phyloP scores from a whole-genome alignment of 2,888 invertebrate genomes.

The Dolichopus griseipennis region DNA sequence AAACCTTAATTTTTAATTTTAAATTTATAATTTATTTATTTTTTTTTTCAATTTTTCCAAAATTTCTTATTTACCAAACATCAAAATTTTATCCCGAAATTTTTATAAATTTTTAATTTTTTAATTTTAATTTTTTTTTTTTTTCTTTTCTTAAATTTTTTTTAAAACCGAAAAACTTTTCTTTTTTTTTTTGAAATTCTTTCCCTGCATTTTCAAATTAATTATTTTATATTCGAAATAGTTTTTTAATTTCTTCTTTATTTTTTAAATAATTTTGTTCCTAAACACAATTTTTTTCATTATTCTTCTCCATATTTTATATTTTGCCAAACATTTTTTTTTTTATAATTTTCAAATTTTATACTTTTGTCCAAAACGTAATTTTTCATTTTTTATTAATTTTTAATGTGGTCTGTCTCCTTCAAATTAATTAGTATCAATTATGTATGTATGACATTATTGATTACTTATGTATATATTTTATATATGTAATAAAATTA shows the following conservation, averaged over 20 bases:
- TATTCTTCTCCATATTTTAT: not conserved
- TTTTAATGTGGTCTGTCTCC: not conserved
- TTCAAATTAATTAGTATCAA: not conserved
- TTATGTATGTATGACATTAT: too few relatives aligned
- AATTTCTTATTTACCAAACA: not conserved
- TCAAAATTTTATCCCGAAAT: not conserved
- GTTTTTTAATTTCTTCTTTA: not conserved
- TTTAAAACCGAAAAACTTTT: not conserved
- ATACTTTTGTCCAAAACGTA: not conserved
- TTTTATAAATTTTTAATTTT: not conserved
- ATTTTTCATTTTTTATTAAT: not conserved
- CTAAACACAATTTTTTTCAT: not conserved
- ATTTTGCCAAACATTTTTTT: not conserved
- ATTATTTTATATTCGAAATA: not conserved
- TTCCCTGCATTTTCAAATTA: not conserved
- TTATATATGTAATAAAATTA: too few relatives aligned
- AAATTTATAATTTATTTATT: not conserved
- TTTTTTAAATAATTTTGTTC: not conserved
- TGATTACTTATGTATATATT: too few relatives aligned
- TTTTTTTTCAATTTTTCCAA: not conserved
- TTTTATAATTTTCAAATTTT: not conserved
- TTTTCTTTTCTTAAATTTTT: not conserved
- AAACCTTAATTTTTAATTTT: not conserved
- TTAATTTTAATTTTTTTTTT: not conserved
- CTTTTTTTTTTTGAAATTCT: not conserved